phyloP scores from a whole-genome alignment of 2,113 vertebrate genomes.

The Hymenochirus boettgeri region DNA sequence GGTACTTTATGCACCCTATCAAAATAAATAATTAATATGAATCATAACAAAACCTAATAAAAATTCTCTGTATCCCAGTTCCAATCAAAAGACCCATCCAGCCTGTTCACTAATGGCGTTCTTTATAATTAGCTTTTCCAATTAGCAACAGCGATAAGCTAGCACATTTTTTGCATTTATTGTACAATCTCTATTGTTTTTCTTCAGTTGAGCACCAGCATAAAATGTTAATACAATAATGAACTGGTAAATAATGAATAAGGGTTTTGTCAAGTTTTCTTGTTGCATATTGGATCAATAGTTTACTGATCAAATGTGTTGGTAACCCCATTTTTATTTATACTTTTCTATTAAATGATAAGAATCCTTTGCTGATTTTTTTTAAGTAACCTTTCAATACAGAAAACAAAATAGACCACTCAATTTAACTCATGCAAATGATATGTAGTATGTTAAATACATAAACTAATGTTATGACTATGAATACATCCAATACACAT shows the following conservation, averaged over 20 bases:
- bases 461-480: too few species aligned
- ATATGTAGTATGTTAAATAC: too few species aligned
- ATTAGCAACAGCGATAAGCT: slow-evolving; percentile 39
- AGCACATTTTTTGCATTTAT: slow-evolving; percentile 38
- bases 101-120: slow-evolving; percentile 41
- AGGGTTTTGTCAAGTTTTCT: slow-evolving; percentile 26
- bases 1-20: slow-evolving; percentile 29
- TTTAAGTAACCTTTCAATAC: too few species aligned
- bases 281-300: slow-evolving; percentile 28
- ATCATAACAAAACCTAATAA: slow-evolving; percentile 40
- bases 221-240: slow-evolving; percentile 39
- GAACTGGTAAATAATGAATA: slow-evolving; percentile 41
- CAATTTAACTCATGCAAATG: too few species aligned
- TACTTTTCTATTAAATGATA: too few species aligned
- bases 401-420: too few species aligned
- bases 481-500: too few species aligned
- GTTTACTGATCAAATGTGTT: neutral
- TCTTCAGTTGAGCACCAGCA: slow-evolving; percentile 29
- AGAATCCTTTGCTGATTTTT: too few species aligned
- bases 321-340: too few species aligned
- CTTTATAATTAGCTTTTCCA: slow-evolving; percentile 43
- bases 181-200: slow-evolving; percentile 38
- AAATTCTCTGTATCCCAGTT: slow-evolving; percentile 35
- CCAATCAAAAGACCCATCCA: slow-evolving; percentile 35
- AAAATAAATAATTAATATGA: slow-evolving; percentile 43